Conservation (phyloP, 2,113 vertebrate species). For the Puma concolor region DNA sequence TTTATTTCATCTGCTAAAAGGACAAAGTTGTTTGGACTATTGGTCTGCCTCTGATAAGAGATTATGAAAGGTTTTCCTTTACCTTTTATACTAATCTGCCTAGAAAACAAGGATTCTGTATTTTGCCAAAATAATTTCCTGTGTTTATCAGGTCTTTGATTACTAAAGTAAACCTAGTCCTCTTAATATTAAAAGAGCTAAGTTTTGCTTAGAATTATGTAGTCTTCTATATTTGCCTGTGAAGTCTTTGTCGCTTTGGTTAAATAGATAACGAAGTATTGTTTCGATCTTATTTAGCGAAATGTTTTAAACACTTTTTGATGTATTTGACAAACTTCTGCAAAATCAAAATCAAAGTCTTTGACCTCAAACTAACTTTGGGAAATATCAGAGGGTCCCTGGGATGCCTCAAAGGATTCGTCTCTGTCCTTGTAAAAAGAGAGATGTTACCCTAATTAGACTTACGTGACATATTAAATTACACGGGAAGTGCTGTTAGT, state of each 20-base stretch:
- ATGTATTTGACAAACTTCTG: background rate
- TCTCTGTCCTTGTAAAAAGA: background rate
- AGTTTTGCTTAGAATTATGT: background rate
- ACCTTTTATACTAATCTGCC: background rate
- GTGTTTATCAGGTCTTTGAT: background rate
- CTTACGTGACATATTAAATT: background rate
- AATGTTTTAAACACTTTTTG: background rate
- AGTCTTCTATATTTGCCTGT: background rate
- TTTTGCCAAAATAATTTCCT: background rate
- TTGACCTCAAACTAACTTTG: background rate
- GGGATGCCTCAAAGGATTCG: background rate
- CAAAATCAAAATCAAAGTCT: background rate
- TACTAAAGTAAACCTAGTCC: background rate
- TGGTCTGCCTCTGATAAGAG: background rate
- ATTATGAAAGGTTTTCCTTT: background rate
- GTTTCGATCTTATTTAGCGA: background rate
- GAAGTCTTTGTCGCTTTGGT: background rate
- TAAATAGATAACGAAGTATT: background rate
- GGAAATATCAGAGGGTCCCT: background rate
- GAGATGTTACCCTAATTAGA: background rate
- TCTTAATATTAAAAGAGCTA: background rate
- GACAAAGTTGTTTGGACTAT: background rate
- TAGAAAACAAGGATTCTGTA: background rate
- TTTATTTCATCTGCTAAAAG: background rate
- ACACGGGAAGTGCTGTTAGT: background rate